Evolutionary conservation across 2,797 vertebrate species (phyloP).

Genomic region (Artibeus lituratus): DNA sequence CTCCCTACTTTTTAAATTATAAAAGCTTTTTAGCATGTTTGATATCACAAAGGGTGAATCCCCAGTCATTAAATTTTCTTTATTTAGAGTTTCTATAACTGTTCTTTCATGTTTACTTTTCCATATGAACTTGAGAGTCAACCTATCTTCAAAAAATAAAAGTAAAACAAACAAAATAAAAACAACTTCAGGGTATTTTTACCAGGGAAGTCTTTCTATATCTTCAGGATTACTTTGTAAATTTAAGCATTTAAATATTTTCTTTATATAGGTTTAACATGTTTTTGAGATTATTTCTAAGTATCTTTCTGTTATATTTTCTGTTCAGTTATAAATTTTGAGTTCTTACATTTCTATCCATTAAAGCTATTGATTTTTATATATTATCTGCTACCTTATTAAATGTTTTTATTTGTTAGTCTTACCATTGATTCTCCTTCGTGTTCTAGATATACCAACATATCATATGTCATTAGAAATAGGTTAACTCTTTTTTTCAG

Average conservation of each 20-base stretch:
- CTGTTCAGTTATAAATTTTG: neutral
- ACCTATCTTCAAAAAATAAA: neutral
- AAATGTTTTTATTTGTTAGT: neutral
- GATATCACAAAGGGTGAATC: neutral
- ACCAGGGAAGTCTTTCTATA: neutral
- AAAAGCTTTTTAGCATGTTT: neutral
- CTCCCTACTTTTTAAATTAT: neutral
- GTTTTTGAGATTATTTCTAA: neutral
- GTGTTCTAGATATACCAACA: neutral
- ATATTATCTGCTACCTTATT: neutral
- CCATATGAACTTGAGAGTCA: neutral
- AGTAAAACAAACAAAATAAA: neutral
- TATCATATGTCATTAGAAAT: neutral
- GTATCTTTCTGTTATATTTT: neutral
- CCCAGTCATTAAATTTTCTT: slow-evolving; percentile 10
- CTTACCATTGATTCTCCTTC: neutral
- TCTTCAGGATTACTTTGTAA: neutral
- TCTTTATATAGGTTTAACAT: neutral
- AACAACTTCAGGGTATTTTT: neutral
- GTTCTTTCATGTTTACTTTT: neutral
- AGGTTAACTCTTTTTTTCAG: neutral
- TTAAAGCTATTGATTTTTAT: neutral
- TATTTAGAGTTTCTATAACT: neutral
- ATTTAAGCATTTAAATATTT: neutral
- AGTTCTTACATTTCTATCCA: neutral